A percentile compares a stretch with the other conserved stretches of the same genome.
These are phyloP conservation scores for Periophthalmus magnuspinnatus DNA, from an alignment of 2,797 vertebrate genomes.

Conservation along the genomic window DNA sequence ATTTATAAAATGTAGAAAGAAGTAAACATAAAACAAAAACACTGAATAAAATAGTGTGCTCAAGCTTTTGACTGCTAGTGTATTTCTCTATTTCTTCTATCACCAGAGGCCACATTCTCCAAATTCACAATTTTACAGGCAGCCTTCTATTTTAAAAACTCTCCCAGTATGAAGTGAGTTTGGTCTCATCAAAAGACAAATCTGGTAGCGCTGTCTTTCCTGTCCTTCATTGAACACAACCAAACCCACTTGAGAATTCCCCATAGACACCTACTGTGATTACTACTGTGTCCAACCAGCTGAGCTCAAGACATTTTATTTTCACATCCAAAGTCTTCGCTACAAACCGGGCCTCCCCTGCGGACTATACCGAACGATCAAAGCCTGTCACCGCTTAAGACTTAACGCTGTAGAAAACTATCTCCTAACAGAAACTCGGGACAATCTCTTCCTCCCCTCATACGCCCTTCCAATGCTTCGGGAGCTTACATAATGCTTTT, in stretches of 20 bases:
- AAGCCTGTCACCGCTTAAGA: slow-evolving; percentile 58
- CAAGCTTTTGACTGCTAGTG: no score
- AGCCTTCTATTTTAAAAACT: slow-evolving; percentile 25
- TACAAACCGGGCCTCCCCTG: slow-evolving; percentile 50
- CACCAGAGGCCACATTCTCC: neutral
- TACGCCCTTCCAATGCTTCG: slow-evolving; percentile 40
- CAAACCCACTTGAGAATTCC: slow-evolving; percentile 53
- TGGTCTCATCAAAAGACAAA: slow-evolving; percentile 53
- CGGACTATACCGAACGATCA: slow-evolving; percentile 49
- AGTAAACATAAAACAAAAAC: no score
- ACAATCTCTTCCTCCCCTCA: slow-evolving; percentile 28
- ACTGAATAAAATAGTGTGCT: no score
- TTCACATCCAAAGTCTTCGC: slow-evolving; percentile 32
- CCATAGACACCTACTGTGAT: slow-evolving; percentile 37
- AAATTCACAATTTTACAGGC: slow-evolving; percentile 47
- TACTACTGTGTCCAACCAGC: slow-evolving; percentile 50
- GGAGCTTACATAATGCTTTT: slow-evolving; percentile 55
- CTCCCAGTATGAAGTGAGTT: slow-evolving; percentile 38
- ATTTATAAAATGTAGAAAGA: no score
- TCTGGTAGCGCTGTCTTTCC: slow-evolving; percentile 46
- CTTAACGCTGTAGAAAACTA: slow-evolving; percentile 48
- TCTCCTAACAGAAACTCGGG: slow-evolving; percentile 34
- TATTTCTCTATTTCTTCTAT: no score
- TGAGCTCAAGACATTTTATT: slow-evolving; percentile 50
- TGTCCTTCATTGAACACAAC: slow-evolving; percentile 25